These are phyloP conservation scores for Sebastes glaucus DNA, from an alignment of 2,797 vertebrate species.

Conservation along the genomic window DNA sequence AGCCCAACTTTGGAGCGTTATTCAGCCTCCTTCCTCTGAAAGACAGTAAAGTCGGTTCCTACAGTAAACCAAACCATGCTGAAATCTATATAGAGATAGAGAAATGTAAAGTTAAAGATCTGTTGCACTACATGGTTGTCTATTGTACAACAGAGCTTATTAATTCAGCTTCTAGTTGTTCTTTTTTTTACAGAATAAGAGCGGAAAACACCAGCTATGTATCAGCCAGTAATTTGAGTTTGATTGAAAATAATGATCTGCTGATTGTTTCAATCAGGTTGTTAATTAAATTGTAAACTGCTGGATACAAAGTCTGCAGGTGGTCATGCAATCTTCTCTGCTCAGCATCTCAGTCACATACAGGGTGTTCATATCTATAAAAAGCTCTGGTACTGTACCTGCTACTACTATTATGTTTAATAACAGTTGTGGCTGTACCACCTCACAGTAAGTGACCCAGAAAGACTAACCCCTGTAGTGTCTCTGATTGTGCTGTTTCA, in stretches of 20 bases:
- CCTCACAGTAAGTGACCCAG: conserved; percentile 18
- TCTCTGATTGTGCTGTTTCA: conserved; percentile 9
- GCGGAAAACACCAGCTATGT: not conserved
- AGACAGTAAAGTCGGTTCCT: too few species aligned
- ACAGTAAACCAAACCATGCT: not conserved
- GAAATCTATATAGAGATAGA: not conserved
- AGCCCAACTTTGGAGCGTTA: too few species aligned
- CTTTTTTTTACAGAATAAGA: not conserved
- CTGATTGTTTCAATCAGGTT: conserved; percentile 28
- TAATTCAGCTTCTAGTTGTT: not conserved
- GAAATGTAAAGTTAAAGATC: not conserved
- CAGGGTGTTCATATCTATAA: not conserved
- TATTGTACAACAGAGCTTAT: not conserved
- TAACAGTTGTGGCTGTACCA: conserved; percentile 16
- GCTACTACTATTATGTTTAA: not conserved
- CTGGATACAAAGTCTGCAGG: conserved; percentile 18
- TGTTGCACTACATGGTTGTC: not conserved
- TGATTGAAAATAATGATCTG: conserved; percentile 25
- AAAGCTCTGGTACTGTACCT: not conserved
- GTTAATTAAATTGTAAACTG: conserved; percentile 12
- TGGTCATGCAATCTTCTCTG: not conserved
- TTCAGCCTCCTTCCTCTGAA: too few species aligned
- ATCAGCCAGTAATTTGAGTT: conserved; percentile 4
- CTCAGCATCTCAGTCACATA: not conserved
- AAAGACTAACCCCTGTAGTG: conserved; percentile 2